Base-by-base conservation (phyloP, 1,140 invertebrate genomes). In the Carcinoscorpius rotundicauda region DNA sequence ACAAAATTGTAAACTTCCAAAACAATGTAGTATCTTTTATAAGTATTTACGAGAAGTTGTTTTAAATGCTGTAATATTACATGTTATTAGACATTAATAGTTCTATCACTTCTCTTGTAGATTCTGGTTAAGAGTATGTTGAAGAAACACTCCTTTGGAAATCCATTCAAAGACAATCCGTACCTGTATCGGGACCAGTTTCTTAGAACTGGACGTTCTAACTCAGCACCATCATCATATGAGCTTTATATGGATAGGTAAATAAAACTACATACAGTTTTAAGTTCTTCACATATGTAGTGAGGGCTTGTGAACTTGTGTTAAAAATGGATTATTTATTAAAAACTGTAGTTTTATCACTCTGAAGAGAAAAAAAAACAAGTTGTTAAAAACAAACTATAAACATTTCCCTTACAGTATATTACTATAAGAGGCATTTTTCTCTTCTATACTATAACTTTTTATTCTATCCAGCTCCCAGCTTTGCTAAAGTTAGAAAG, bases 111-210 rank as follows among this genome's bases (percentile, higher is more conserved):
- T 66, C 57, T 55, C 61, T 69, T 71, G 59, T 69, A 80, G 66
- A 95, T 96, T 70, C 82, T 96, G 58, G 91, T 96, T 65, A 96
- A 96, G 77, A 91, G 88, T 52, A 95, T 97, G 88, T 81, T 97
- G 55, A 93, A 90, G 76, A 92, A 96, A 72, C 90, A 93, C 76
- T 95, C 91, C 59, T 96, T 97, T 76, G 88, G 90, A 73, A 85
- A 81, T 71, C 81, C 80, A 5, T 81, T 77, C 70, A 75, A 75
- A 69, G 65, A 63, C 58, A 58, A 55, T 51, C 52, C 60, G 10
- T 60, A 51, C 64, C 60, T 67, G 52, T 68, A 65, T 62, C 75
- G 72, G 65, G 73, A 71, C 69, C 69, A 71, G 51, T 72, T 76
- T 49, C 73, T 71, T 59, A 75, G 78, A 64, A 78, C 82, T n/a